These are phyloP conservation scores for Circaetus cinerascens DNA, from an alignment of 2,113 vertebrate species.

Conservation along the genomic window DNA sequence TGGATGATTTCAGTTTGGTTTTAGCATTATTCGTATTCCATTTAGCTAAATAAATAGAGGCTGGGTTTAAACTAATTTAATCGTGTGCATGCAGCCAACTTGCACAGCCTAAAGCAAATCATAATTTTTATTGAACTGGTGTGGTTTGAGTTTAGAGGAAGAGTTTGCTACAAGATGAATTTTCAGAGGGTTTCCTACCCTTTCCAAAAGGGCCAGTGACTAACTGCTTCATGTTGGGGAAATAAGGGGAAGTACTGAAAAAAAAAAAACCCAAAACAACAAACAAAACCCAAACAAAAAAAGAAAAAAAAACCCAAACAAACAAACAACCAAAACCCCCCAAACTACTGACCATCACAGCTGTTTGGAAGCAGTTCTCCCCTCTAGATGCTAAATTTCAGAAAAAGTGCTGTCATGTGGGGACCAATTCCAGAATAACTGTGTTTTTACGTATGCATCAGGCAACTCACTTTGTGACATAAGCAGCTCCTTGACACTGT, in stretches of 20 bases:
- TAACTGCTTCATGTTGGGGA: neutral
- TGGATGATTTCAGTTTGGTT: neutral
- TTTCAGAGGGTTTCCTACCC: neutral
- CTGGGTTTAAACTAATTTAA: conserved; percentile 12
- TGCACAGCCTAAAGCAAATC: neutral
- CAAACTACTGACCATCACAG: neutral
- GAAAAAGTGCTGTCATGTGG: neutral
- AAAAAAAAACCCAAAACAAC: no score
- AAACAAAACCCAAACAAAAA: no score
- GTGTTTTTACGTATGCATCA: neutral
- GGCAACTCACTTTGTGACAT: neutral
- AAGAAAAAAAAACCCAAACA: no score
- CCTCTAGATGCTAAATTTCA: neutral
- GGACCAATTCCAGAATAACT: neutral
- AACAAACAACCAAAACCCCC: neutral
- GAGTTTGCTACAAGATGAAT: neutral
- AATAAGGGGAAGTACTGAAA: neutral
- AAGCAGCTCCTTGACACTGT: neutral
- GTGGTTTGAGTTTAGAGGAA: neutral
- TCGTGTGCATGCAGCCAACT: neutral
- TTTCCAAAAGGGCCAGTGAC: neutral
- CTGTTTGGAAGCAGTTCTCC: neutral
- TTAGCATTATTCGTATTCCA: conserved; percentile 16
- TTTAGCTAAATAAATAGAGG: conserved; percentile 46
- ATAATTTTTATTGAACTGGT: neutral